Conservation (phyloP, 2,797 vertebrate genomes). For the Falco naumanni region DNA sequence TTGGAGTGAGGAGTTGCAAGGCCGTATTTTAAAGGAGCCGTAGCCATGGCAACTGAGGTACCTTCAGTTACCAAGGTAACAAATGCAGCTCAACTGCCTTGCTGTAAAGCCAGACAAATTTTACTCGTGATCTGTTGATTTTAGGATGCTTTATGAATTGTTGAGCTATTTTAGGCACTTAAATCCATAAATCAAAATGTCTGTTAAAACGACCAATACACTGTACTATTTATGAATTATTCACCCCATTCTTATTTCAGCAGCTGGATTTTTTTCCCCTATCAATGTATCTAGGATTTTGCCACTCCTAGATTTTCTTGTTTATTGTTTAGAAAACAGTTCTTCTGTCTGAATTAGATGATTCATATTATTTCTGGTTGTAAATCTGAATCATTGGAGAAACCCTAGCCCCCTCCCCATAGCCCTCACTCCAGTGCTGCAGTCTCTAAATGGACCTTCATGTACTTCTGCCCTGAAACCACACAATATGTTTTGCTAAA, state of each 20-base stretch:
- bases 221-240: conserved; percentile 69
- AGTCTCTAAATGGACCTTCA: conserved; percentile 24
- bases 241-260: conserved; percentile 48
- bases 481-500: conserved; percentile 48
- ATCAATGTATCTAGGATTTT: neutral
- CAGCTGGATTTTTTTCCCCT: neutral
- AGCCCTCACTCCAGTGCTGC: neutral
- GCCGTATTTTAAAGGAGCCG: conserved; percentile 69
- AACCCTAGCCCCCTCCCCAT: neutral
- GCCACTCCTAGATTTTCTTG: neutral
- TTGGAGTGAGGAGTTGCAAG: conserved; percentile 62
- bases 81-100: conserved; percentile 68
- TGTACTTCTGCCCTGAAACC: conserved; percentile 19
- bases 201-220: conserved; percentile 63
- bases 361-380: neutral
- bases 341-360: conserved; percentile 5
- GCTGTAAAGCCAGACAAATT: conserved; percentile 77
- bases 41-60: conserved; percentile 74
- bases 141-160: conserved; percentile 73
- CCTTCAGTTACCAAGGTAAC: conserved; percentile 80
- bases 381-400: neutral
- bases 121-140: conserved; percentile 78
- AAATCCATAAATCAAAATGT: conserved; percentile 71
- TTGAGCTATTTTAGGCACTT: conserved; percentile 73
- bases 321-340: neutral